Evolutionary conservation across 1,140 invertebrate species (phyloP).

Genomic region (Trinorchestia longiramus): DNA sequence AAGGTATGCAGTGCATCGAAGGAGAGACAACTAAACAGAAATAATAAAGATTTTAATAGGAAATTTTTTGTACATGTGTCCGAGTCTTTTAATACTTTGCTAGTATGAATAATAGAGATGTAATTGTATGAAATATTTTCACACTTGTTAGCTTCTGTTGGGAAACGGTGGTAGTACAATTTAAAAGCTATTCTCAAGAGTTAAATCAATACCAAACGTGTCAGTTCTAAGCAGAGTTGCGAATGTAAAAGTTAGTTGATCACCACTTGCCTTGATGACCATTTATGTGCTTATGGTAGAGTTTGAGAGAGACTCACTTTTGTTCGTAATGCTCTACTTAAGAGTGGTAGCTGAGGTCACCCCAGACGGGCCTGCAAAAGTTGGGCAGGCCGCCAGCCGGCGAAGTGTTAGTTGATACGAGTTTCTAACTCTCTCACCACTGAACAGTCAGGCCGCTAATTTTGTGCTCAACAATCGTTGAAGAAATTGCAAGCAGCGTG

Average conservation of each 20-base stretch:
- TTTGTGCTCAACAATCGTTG: background rate
- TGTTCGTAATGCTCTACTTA: background rate
- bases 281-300: background rate
- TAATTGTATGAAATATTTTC: background rate
- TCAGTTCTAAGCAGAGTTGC: background rate
- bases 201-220: background rate
- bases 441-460: conserved; percentile 34
- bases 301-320: background rate
- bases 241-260: background rate
- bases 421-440: conserved; percentile 36
- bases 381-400: conserved; percentile 16
- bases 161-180: background rate
- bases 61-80: background rate
- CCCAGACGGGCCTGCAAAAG: background rate
- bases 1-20: background rate
- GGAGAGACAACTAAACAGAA: background rate
- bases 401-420: conserved; percentile 24
- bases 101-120: background rate
- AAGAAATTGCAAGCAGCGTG: conserved; percentile 1
- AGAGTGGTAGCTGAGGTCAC: background rate
- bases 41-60: background rate
- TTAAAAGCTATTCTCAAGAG: background rate
- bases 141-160: background rate
- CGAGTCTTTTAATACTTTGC: background rate
- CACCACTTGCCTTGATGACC: background rate